Base-by-base conservation (phyloP, 2,113 vertebrate genomes). In the Sphaerodactylus townsendi region DNA sequence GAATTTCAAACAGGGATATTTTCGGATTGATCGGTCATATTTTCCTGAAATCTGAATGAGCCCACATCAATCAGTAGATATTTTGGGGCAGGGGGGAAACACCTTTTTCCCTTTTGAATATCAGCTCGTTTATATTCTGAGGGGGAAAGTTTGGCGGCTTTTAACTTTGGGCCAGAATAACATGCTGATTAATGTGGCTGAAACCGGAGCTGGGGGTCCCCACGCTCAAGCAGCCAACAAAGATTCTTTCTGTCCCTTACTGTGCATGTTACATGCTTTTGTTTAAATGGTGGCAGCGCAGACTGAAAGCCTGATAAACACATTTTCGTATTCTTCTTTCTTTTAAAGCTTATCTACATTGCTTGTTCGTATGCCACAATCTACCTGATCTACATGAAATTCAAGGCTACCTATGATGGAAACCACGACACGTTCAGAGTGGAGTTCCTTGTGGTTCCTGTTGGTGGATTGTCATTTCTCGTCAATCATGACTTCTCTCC, bases 401-500 rank as follows among this genome's bases (percentile, higher is more conserved):
- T 99, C 90, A 99, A 99, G 95, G 99, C 99, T 1, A 99, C 98
- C 19, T 99, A 99, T 0, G 99, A 99, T 28, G 98, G 99, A 17
- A 99, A 99, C 94, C 98, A 99, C 0, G 99, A 99, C 89, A 99
- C 99, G 0, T 99, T 99, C 96, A 96, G 99, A 90, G 97, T 98
- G 94, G 99, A 99, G 94, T 99, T 99, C 78, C 97, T 99, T 89
- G 97, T 99, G 2, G 97, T 99, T 53, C 99, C 99, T 5, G 98
- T 99, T 2, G 98, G 98, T 14, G 99, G 99, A 8, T 95, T 99
- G 78, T 96, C 99, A 0, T 98, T 99, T 89, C 96, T 99, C 17
- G 98, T 99, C 80, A 99, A 99, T 93, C 99, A 99, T 2, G 99
- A 99, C 93, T 99, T 99, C 95, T 98, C 98, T 91, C 98, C 97